Conservation (phyloP, 2,888 invertebrate species). For the Smittia sp. region DNA sequence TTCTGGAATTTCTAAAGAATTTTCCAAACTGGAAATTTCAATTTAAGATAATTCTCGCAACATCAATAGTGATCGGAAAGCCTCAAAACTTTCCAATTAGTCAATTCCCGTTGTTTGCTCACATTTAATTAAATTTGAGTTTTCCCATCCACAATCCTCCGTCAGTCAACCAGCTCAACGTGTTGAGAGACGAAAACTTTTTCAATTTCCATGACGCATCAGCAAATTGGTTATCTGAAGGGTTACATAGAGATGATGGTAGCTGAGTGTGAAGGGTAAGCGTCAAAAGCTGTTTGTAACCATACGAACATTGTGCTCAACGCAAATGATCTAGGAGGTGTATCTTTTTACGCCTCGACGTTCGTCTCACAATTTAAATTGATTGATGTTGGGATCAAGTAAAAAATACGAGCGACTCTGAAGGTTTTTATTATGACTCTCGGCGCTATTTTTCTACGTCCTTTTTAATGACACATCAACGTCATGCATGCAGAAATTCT, state of each 20-base stretch:
- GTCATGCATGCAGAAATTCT: too few species aligned
- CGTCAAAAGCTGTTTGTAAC: not conserved
- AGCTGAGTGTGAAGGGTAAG: not conserved
- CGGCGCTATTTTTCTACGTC: too few species aligned
- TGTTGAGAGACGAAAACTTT: not conserved
- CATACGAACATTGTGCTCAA: not conserved
- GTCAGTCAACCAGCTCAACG: not conserved
- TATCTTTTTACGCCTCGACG: not conserved
- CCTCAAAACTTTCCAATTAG: too few species aligned
- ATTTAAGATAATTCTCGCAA: too few species aligned
- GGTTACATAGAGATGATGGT: too few species aligned
- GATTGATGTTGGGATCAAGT: not conserved
- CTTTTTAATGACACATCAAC: too few species aligned
- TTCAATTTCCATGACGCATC: conserved; percentile 7
- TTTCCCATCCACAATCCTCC: not conserved
- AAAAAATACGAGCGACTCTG: not conserved
- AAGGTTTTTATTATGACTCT: not conserved
- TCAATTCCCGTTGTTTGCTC: not conserved
- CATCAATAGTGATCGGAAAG: too few species aligned
- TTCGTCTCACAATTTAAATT: conserved; percentile 4
- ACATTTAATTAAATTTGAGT: not conserved
- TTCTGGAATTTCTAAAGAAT: too few species aligned
- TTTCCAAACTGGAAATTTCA: too few species aligned
- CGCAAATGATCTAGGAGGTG: not conserved
- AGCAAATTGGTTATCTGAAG: not conserved